phyloP scores from a whole-genome alignment of 2,888 invertebrate genomes.

The Tenthredo distinguenda region DNA sequence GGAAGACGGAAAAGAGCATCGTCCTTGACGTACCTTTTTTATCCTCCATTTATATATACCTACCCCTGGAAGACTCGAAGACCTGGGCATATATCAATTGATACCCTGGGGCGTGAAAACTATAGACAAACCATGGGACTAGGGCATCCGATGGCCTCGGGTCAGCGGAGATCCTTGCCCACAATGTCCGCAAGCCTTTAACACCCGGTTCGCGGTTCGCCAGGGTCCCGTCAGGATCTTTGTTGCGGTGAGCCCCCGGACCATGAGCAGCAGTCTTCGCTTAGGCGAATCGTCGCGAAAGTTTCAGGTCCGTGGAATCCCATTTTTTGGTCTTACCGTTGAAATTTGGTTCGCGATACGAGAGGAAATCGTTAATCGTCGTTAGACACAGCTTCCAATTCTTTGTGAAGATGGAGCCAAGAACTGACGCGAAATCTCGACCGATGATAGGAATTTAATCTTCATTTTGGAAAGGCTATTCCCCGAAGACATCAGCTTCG shows the following conservation, averaged over 20 bases:
- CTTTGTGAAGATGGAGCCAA: too few species aligned
- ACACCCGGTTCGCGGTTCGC: constrained; percentile 29
- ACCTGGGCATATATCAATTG: constrained; percentile 29
- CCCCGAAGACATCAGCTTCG: neutral
- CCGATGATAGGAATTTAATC: neutral
- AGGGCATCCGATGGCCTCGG: constrained; percentile 23
- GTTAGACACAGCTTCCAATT: neutral
- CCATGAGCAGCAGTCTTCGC: constrained; percentile 31
- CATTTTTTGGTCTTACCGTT: neutral
- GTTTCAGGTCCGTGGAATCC: neutral
- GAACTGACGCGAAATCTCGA: too few species aligned
- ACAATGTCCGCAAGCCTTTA: constrained; percentile 26
- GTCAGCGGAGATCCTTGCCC: neutral
- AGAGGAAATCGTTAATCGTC: neutral
- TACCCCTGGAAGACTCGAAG: neutral
- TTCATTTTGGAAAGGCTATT: neutral
- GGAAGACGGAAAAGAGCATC: constrained; percentile 10
- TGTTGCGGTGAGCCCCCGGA: constrained; percentile 14
- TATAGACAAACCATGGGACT: neutral
- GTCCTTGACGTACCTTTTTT: neutral
- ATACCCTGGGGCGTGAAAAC: constrained; percentile 61
- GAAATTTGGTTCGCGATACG: neutral
- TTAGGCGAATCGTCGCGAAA: neutral
- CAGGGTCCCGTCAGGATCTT: constrained; percentile 23
- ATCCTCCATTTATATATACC: neutral